Percentiles rank a stretch among this genome's conserved stretches.
Evolutionary conservation across 1,140 invertebrate species (phyloP).

Genomic region (Halyomorpha halys): DNA sequence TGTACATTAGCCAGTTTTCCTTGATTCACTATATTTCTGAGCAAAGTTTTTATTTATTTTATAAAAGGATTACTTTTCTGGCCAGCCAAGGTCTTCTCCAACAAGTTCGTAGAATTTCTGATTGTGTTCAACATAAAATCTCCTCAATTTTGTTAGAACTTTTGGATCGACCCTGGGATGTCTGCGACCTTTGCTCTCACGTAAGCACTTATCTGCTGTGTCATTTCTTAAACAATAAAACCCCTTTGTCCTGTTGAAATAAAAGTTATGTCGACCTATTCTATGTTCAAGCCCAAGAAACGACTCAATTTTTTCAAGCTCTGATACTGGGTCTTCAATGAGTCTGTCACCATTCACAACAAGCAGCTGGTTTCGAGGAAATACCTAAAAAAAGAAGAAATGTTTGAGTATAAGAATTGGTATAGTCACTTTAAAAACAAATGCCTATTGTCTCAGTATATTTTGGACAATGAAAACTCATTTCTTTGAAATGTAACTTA

Average conservation of each 20-base stretch:
- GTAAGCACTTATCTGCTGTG: slow-evolving; percentile 78
- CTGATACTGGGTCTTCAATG: slow-evolving; percentile 87
- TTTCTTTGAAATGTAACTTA: no score
- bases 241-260: slow-evolving; percentile 93
- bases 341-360: slow-evolving; percentile 91
- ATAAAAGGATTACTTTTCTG: slow-evolving; percentile 49
- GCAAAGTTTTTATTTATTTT: slow-evolving; percentile 8
- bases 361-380: slow-evolving; percentile 79
- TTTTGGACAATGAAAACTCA: no score
- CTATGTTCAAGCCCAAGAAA: slow-evolving; percentile 73
- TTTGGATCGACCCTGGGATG: slow-evolving; percentile 78
- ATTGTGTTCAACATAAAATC: slow-evolving; percentile 90
- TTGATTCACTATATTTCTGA: slow-evolving; percentile 13
- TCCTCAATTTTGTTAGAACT: slow-evolving; percentile 56
- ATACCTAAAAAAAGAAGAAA: slow-evolving; percentile 42
- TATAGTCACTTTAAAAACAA: slow-evolving; percentile 24
- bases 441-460: no score
- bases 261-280: slow-evolving; percentile 83
- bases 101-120: slow-evolving; percentile 89
- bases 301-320: slow-evolving; percentile 74
- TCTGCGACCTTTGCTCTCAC: slow-evolving; percentile 86
- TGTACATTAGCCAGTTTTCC: not conserved
- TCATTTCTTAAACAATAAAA: slow-evolving; percentile 85
- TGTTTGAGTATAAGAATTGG: slow-evolving; percentile 32
- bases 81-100: slow-evolving; percentile 85